Conservation (phyloP, 2,797 vertebrate genomes). For the Myotis vivesi region DNA sequence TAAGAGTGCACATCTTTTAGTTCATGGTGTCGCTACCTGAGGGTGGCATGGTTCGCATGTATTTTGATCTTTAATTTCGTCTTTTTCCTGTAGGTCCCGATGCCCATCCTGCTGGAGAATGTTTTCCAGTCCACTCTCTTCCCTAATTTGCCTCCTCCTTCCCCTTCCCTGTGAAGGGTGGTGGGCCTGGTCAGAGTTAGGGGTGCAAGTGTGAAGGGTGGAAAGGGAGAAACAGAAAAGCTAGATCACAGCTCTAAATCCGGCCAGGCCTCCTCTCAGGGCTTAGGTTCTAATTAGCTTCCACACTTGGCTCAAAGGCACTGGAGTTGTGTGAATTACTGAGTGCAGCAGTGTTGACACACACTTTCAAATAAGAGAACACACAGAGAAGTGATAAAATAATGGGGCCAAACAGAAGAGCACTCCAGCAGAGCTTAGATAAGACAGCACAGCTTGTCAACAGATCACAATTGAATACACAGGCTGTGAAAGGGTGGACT, state of each 20-base stretch:
- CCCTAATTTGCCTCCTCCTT: neutral
- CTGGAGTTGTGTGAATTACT: neutral
- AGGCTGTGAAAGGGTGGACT: neutral
- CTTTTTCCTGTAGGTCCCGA: neutral
- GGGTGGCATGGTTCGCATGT: no score
- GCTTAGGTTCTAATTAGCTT: neutral
- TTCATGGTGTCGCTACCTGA: neutral
- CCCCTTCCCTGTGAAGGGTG: neutral
- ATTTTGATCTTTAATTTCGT: neutral
- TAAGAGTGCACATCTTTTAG: neutral
- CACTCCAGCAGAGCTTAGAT: neutral
- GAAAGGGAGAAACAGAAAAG: neutral
- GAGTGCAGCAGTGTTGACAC: neutral
- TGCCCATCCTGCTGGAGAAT: neutral
- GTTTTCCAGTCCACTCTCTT: neutral
- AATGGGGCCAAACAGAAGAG: constrained; percentile 52
- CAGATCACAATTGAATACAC: neutral
- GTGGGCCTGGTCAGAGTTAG: neutral
- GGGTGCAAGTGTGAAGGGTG: neutral
- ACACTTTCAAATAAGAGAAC: constrained; percentile 28
- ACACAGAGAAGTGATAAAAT: neutral
- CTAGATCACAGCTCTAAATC: neutral
- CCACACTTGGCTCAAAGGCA: neutral
- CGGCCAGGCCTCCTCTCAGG: neutral
- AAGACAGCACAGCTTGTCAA: neutral